Base-by-base conservation (phyloP, 1,140 invertebrate genomes). In the Carposina sasakii region DNA sequence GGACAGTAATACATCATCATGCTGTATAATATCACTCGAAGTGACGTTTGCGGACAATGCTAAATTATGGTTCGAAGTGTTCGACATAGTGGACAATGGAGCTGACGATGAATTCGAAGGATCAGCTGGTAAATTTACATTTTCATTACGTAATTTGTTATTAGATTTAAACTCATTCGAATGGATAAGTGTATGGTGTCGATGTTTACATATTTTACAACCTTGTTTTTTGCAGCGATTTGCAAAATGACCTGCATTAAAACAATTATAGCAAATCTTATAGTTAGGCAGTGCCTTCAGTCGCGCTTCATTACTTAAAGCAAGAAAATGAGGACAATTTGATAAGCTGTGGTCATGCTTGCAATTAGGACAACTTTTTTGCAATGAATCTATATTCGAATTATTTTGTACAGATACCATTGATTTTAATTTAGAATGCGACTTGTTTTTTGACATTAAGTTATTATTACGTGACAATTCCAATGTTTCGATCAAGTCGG, bases 311-410 rank as follows among this genome's bases (percentile, higher is more conserved):
- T 33, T 31, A 15, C 19, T 41, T 3, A 49, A 59, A 5, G 57
- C 42, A 15, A 85, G 20, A 60, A 60, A 52, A 10, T 24, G 17
- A 15, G 47, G 2, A 40, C 36, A 44, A 21, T 17, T 17, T 31
- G 0, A 5, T 40, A 52, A 39, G n/a, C n/a, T 13, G 13, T 51
- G 40, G 3, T 37, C 30, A 21, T 15, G 41, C 8, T 52, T 37
- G 19, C 34, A 37, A 30, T 37, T 22, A 8, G 41, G 17, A 44
- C 49, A 44, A n/a, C n/a, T n/a, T n/a, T n/a, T n/a, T n/a, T n/a
- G n/a, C n/a, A n/a, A n/a, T n/a, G n/a, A n/a, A n/a, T n/a, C n/a
- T 16, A 16, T 9, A 34, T 10, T 10, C 9, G 15, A 10, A 13
- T 13, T 34, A 8, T 34, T 34, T 34, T 34, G 33, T 1, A 15